Base-by-base conservation (phyloP, 2,797 vertebrate species). In the Megaceryle alcyon region DNA sequence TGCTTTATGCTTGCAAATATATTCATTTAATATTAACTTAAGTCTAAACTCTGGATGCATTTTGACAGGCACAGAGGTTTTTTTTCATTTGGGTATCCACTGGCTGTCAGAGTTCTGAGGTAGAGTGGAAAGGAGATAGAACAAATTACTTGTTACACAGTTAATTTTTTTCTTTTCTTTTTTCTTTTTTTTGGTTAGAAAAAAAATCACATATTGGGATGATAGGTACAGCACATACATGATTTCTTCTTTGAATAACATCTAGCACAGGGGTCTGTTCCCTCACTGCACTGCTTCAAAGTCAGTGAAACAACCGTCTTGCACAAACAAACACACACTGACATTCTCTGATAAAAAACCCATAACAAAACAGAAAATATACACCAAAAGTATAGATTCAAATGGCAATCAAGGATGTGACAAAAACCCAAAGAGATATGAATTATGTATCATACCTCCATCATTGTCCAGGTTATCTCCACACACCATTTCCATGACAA, bases 401-500 rank as follows among this genome's bases (percentile, higher is more conserved):
- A 93, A 57, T n/a, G 46, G 60, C 54, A 64, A 75, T 68, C 59
- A 57, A 81, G 70, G 44, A 86, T 61, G 68, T 90, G 69, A 92
- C 46, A 88, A 78, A 76, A 29, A 73, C 91, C 79, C 18, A 86
- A 12, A 85, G 18, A 28, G 17, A 85, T 41, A 80, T 69, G 90
- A 89, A 76, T 84, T 37, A 81, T 73, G 96, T 92, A 89, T 91
- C 57, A 12, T 98, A 99, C 99, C 99, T 98, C 98, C 99, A 95
- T 99, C 99, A 78, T 99, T 99, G 98, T 99, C 99, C 96, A 98
- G 97, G 98, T 98, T 99, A 98, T 99, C 99, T 92, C 98, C 99
- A 98, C 99, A 99, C 97, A 99, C 98, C 98, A 99, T 99, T 98
- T 99, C 99, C 99, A 99, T 99, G 98, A 99, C 99, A 95, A 99